Base-by-base conservation (phyloP, 2,113 vertebrate genomes). In the Colius striatus region DNA sequence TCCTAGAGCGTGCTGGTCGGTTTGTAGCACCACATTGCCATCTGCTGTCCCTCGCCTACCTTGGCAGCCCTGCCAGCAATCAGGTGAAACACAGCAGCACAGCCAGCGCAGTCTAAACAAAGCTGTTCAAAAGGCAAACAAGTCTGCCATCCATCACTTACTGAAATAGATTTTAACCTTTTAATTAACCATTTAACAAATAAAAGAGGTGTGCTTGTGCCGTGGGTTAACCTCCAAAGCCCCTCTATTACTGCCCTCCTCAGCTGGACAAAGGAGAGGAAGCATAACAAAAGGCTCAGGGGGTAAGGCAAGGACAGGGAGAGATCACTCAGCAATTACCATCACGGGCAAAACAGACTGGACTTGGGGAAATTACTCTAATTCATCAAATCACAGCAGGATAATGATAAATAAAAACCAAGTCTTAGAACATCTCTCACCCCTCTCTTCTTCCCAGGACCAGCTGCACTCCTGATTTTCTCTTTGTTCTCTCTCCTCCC, bases 11-110 rank as follows among this genome's bases (percentile, higher is more conserved):
- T 16, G 2, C 4, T 3, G 13, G 19, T 25, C 36, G 1, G 10
- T 92, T 25, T 10, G 71, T 20, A 34, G 96, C 78, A 9, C 97
- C 96, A 97, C 95, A 97, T 87, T 95, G 97, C 98, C 98, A 95
- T 90, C 98, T 98, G 84, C 97, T 94, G 98, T 60, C 62, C 50
- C 7, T 16, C 5, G 13, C 60, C 66, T 38, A 60, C 47, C 41
- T 45, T 26, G 23, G 77, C 91, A 58, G 55, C 90, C 45, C 74
- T 32, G 2, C 81, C 11, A 25, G 66, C 17, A 57, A 13, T 45
- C 34, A 32, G 50, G 32, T 15, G 89, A 54, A 61, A 70, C 48
- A 2, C 36, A 47, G 53, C 10, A 4, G 71, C 53, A 16, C n/a
- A 29, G 45, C 45, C 9, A 8, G 29, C 70, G 20, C 87, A 73